phyloP scores from a whole-genome alignment of 2,113 vertebrate species.

The Eolophus roseicapilla region DNA sequence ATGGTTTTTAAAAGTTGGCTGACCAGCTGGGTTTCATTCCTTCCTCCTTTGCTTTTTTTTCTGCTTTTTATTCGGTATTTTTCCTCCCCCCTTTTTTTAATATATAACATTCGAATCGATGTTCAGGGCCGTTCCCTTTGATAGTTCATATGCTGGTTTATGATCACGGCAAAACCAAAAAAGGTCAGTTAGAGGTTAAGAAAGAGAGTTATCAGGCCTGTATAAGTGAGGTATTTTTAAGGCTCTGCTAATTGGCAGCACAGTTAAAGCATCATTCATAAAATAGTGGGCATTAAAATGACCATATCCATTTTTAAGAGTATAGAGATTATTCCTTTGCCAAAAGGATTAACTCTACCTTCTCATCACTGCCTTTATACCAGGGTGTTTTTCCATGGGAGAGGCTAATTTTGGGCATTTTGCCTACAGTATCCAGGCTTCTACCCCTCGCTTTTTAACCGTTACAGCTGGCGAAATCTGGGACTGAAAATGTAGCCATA shows the following conservation, averaged over 20 bases:
- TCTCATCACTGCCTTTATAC: not conserved
- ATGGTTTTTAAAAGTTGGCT: slow-evolving; percentile 49
- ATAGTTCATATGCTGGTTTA: slow-evolving; percentile 59
- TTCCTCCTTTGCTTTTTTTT: not conserved
- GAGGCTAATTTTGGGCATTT: slow-evolving; percentile 46
- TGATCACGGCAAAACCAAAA: slow-evolving; percentile 48
- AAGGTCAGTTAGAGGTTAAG: slow-evolving; percentile 59
- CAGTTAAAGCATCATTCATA: slow-evolving; percentile 55
- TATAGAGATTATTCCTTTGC: slow-evolving; percentile 21
- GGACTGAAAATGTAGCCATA: slow-evolving; percentile 2
- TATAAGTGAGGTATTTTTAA: slow-evolving; percentile 49
- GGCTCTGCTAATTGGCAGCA: slow-evolving; percentile 42
- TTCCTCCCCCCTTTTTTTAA: not conserved
- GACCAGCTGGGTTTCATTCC: slow-evolving; percentile 60
- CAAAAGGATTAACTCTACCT: slow-evolving; percentile 38
- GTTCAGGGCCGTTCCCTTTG: slow-evolving; percentile 44
- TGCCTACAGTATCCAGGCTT: slow-evolving; percentile 33
- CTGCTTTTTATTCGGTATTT: not conserved
- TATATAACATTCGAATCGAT: slow-evolving; percentile 18
- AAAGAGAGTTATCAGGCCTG: slow-evolving; percentile 50
- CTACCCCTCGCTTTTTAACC: slow-evolving; percentile 26
- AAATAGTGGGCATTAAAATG: slow-evolving; percentile 45
- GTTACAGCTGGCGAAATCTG: slow-evolving; percentile 61
- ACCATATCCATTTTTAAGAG: slow-evolving; percentile 20
- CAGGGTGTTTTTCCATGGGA: slow-evolving; percentile 9